Evolutionary conservation across 2,797 vertebrate genomes (phyloP).

Genomic region (Jordanella pulchra): DNA sequence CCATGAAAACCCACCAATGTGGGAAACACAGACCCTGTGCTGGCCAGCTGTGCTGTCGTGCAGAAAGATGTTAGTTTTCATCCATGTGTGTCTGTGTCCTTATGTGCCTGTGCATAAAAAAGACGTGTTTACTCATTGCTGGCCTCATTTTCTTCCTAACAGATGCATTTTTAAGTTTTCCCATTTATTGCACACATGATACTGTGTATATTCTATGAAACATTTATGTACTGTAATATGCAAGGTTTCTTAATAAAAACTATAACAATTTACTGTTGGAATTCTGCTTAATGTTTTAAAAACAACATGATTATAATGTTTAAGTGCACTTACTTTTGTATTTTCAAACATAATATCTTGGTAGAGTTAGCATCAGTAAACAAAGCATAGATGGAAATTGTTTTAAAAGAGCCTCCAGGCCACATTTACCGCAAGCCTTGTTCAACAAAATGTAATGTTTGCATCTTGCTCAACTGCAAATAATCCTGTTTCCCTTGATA

Average conservation of each 20-base stretch:
- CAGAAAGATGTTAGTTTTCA: slow-evolving; percentile 39
- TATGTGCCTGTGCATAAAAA: slow-evolving; percentile 32
- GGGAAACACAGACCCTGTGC: slow-evolving; percentile 49
- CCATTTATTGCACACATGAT: slow-evolving; percentile 53
- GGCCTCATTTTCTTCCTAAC: slow-evolving; percentile 47
- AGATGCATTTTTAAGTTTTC: slow-evolving; percentile 58
- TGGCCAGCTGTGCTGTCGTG: slow-evolving; percentile 50
- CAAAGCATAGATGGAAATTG: not conserved
- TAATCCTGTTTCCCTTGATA: slow-evolving; percentile 4
- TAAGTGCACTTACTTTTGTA: not conserved
- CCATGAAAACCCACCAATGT: slow-evolving; percentile 52
- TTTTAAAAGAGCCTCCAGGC: slow-evolving; percentile 11
- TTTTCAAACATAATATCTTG: slow-evolving; percentile 14
- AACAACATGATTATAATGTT: not conserved
- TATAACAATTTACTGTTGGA: slow-evolving; percentile 4
- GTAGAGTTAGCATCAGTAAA: slow-evolving; percentile 8
- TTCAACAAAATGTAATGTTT: slow-evolving; percentile 19
- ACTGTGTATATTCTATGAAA: slow-evolving; percentile 62
- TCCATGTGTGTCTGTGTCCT: slow-evolving; percentile 34
- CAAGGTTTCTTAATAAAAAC: slow-evolving; percentile 74
- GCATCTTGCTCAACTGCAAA: not conserved
- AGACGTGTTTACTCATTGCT: slow-evolving; percentile 49
- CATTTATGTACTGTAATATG: slow-evolving; percentile 67
- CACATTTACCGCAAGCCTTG: slow-evolving; percentile 15
- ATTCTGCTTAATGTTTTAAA: slow-evolving; percentile 1